Evolutionary conservation across 1,140 invertebrate genomes (phyloP).

Genomic region (Drosophila rhopaloa): DNA sequence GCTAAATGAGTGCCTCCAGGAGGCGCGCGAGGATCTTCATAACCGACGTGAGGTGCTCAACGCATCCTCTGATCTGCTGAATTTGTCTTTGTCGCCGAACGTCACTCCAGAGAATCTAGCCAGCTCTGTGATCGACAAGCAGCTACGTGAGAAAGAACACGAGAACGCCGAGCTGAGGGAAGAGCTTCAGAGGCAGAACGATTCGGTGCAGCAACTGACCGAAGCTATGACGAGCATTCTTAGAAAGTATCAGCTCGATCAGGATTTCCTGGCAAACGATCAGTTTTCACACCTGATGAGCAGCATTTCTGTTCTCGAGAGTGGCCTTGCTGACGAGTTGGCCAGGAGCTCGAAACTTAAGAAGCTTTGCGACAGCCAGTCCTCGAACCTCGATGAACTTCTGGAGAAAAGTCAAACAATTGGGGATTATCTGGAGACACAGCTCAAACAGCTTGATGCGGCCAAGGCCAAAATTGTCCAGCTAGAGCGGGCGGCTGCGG

Average conservation of each 20-base stretch:
- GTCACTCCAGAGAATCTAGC: conserved; percentile 72
- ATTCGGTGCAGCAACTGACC: too few relatives aligned
- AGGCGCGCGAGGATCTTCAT: conserved; percentile 56
- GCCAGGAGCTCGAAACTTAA: background rate
- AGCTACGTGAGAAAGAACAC: conserved; percentile 74
- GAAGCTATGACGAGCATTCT: background rate
- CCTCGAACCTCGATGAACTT: background rate
- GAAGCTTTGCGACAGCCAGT: background rate
- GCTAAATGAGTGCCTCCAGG: conserved; percentile 64
- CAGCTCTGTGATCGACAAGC: conserved; percentile 71
- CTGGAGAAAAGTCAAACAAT: background rate
- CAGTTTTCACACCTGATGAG: background rate
- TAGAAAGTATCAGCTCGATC: background rate
- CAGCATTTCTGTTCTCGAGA: background rate
- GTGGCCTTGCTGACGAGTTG: background rate
- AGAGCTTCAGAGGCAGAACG: conserved; percentile 2
- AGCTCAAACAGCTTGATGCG: background rate
- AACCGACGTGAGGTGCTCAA: conserved; percentile 56
- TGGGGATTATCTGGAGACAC: background rate
- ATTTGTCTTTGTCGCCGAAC: conserved; percentile 54
- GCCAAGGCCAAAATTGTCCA: background rate
- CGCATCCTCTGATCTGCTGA: conserved; percentile 59
- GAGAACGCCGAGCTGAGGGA: conserved; percentile 64
- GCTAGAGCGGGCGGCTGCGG: too few relatives aligned
- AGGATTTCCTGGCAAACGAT: background rate